A percentile compares a stretch with the other conserved stretches of the same genome.
phyloP scores from a whole-genome alignment of 1,140 invertebrate genomes.

The Vollenhovia emeryi region DNA sequence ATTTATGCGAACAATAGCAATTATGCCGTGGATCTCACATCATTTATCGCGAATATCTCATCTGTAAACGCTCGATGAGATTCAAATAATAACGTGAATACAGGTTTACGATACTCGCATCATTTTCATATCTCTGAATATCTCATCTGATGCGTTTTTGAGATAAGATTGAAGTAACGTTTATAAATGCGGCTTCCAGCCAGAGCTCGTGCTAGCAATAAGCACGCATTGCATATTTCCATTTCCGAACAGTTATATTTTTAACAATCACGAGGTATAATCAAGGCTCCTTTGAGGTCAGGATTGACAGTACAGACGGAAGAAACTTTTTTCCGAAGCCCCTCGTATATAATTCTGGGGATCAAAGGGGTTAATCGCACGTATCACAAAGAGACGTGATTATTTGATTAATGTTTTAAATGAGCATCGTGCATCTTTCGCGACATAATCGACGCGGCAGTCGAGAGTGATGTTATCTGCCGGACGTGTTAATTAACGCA shows the following conservation, averaged over 20 bases:
- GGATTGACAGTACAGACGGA: not conserved
- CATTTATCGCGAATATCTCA: no score
- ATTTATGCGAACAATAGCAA: no score
- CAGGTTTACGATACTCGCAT: not conserved
- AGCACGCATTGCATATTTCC: not conserved
- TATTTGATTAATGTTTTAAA: constrained; percentile 33
- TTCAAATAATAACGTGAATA: no score
- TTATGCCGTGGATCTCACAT: no score
- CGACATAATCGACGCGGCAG: constrained; percentile 8
- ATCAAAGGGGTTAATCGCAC: constrained; percentile 2
- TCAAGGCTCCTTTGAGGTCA: not conserved
- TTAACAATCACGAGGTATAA: not conserved
- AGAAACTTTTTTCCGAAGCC: not conserved
- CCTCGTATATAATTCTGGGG: not conserved
- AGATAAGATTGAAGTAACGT: constrained; percentile 2
- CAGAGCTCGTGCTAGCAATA: not conserved
- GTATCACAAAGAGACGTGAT: not conserved
- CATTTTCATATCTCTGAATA: constrained; percentile 10
- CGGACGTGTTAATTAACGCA: not conserved
- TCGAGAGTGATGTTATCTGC: constrained; percentile 9
- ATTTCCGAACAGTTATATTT: not conserved
- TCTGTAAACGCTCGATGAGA: no score
- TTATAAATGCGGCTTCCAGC: not conserved
- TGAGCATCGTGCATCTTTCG: not conserved
- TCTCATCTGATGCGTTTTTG: not conserved